A percentile compares a stretch with the other conserved stretches of the same genome.
Evolutionary conservation across 2,888 invertebrate genomes (phyloP).

Genomic region (Diarsia rubi): DNA sequence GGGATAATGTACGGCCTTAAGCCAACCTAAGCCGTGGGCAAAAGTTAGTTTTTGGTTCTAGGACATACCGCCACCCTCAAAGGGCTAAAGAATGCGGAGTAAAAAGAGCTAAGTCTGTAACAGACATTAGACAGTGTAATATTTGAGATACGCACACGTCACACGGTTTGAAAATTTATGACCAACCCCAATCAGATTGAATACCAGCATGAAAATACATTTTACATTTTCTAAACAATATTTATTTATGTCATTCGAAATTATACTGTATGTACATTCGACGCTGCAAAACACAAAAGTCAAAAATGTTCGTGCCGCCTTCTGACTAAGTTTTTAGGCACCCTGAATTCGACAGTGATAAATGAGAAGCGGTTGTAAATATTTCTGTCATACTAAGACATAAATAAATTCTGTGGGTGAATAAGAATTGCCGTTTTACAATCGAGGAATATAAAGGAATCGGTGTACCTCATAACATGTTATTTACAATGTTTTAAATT

Average conservation of each 20-base stretch:
- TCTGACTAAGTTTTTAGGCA: neutral
- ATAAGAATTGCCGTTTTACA: conserved; percentile 38
- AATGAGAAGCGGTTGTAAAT: conserved; percentile 7
- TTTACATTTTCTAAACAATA: neutral
- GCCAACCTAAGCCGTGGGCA: no score
- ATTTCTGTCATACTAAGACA: neutral
- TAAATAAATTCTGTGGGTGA: conserved; percentile 21
- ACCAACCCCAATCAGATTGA: neutral
- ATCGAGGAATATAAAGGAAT: conserved; percentile 28
- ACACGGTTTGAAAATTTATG: neutral
- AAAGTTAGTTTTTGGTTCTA: no score
- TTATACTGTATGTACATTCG: conserved; percentile 12
- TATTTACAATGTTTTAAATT: conserved; percentile 51
- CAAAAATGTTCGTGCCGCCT: neutral
- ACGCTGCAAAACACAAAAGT: neutral
- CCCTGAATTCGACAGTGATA: conserved; percentile 15
- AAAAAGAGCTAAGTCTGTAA: neutral
- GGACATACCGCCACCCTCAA: neutral
- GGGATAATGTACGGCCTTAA: no score
- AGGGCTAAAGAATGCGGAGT: neutral
- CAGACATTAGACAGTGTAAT: neutral
- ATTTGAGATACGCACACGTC: neutral
- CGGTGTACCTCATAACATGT: conserved; percentile 21
- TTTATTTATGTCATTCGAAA: conserved; percentile 14
- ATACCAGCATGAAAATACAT: neutral